Evolutionary conservation across 2,888 invertebrate species (phyloP), one percentile per base, ranked within the genome.

Genomic region (Ditula angustiorana): DNA sequence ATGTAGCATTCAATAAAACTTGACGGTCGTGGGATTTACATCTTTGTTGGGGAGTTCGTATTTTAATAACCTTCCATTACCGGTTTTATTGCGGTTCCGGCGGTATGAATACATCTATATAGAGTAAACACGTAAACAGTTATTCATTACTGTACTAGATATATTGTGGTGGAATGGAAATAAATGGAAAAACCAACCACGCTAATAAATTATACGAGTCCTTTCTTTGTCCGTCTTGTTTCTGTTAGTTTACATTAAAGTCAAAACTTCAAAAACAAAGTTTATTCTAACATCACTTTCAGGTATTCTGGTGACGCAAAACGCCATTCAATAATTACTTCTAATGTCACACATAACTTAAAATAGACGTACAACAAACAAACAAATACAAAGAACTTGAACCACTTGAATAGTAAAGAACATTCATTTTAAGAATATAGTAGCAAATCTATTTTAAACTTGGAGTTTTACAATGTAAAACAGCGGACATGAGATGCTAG

Each of bases 1-100:
- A 86, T 79, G 82, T 78, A 78, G 83, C 75, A 84, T 83, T 82
- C 82, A 77, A 77, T 71, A 75, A 78, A 84, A 83, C 78, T 79
- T 82, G 65, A 68, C 63, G 67, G 67, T 46, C 55, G 67, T 58
- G 66, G 76, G 71, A 77, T 77, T 78, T 76, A 76, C 75, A 77
- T 81, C 71, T 78, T 75, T 73, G 61, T 77, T 73, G 69, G 58
- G 69, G 64, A 67, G 70, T 71, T 71, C 66, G 69, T 68, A 74
- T 74, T 77, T 76, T 75, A 74, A 74, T 77, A 72, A 74, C 53
- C 47, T 57, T 58, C 56, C 53, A 65, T 68, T 70, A 56, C 56
- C 57, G 56, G 44, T 62, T 68, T 61, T 64, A 64, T 64, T 58
- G 53, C 53, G 46, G 33, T 28, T 13, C 35, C 58, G 53, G 35